Base-by-base conservation (phyloP, 2,113 vertebrate species). In the Rallus limicola region DNA sequence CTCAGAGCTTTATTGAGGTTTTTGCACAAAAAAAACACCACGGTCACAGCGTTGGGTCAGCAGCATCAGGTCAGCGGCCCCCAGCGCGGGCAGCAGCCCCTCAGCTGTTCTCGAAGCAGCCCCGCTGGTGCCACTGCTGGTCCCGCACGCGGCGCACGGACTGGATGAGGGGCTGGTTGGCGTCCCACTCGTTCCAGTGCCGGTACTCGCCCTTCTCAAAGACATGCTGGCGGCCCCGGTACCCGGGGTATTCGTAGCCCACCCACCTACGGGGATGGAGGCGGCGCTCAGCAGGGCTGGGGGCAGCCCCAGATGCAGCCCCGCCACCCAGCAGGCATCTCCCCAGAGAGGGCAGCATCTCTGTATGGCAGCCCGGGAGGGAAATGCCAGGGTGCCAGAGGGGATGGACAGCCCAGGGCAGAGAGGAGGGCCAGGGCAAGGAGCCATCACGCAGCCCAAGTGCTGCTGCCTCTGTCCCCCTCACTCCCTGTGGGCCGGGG, bases 111-210 rank as follows among this genome's bases (percentile, higher is more conserved):
- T 98, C 98, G 97, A 99, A 99, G 96, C 84, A 96, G 88, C 99
- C 99, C 8, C 96, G 96, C 95, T 98, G 98, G 98, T 99, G 99
- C 99, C 99, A 99, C 97, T 99, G 99, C 98, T 98, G 99, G 98
- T 99, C 99, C 16, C 98, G 98, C 93, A 99, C 98, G 3, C 98
- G 98, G 69, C 99, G 98, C 94, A 99, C 97, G 4, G 99, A 99
- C 98, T 99, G 99, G 96, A 99, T 98, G 94, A 98, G 98, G 1
- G 99, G 99, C 40, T 98, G 98, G 46, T 97, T 98, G 71, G 99
- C 98, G 3, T 98, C 98, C 99, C 99, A 99, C 86, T 99, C 98
- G 11, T 99, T 99, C 99, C 99, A 99, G 97, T 99, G 99, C 84
- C 98, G 98, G 97, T 98, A 99, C 46, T 99, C 99, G 11, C 99